Evolutionary conservation across 2,888 invertebrate genomes (phyloP), one percentile per base, ranked within the genome.

Genomic region (Caenorhabditis drosophilae): DNA sequence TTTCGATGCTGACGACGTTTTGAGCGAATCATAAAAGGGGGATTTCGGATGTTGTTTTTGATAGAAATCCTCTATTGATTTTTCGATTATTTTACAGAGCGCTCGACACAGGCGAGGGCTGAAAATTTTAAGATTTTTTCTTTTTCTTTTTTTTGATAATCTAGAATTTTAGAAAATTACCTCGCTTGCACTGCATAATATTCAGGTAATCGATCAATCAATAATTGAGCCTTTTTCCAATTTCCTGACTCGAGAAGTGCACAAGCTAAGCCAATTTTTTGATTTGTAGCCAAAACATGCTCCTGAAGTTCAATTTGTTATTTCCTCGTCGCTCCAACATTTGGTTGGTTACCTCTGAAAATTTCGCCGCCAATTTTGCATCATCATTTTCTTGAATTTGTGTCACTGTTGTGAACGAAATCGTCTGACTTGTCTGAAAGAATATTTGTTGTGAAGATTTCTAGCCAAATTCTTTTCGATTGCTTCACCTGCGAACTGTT

Each of bases 191-290:
- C 72, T 18, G 85, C 84, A 58, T 78, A 82, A 42, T 51, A 76
- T 57, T 90, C 89, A 0, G 97, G 97, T 64, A 97, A 86, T 53
- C 90, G 88, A 74, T 90, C 89, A 26, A 92, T 89, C 58, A 98
- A 87, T 70, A 88, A 87, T 64, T 89, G 88, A 2, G 93, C 93
- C 80, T 90, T 90, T 18, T 89, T 88, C 96, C 96, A 97, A 77
- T 92, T 93, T 1, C 92, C 94, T 71, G 93, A 89, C 42, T 89
- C 89, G 9, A 97, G 84, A 46, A 96, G 85, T 0, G 94, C 93
- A 84, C 93, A 92, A 78, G 92, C 90, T 23, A 98, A 87, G 25
- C 93, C 92, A 78, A 95, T 89, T 86, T 97, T 97, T 85, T 98
- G 96, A 86, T 98, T 97, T n/a, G 50, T 50, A 4, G 62, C 61